Base-by-base conservation (phyloP, 2,113 vertebrate genomes). In the sheep (Ovis aries) region DNA sequence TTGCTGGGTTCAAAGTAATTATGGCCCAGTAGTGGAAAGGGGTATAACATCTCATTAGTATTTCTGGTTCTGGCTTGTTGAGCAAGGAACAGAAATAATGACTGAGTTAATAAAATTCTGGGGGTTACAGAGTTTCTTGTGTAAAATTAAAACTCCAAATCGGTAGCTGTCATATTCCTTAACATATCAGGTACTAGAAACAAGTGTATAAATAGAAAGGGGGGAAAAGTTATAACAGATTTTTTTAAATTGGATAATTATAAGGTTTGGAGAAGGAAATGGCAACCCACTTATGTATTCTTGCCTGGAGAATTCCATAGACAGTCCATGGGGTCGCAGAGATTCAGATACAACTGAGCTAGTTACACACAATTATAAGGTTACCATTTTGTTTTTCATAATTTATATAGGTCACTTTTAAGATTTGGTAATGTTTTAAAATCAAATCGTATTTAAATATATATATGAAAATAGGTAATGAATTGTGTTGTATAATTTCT, bases 11-110 rank as follows among this genome's bases (percentile, higher is more conserved):
- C 86, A 74, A 55, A 81, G 80, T 90, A 94, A 94, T 98, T 95
- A 88, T 10, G 52, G 96, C 27, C 83, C 86, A n/a, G 52, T n/a
- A 15, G 81, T 85, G 57, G 77, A 23, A 85, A 78, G 84, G 59
- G 67, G 50, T 89, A 40, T 71, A 92, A 55, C 89, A 13, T 80
- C 96, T 96, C 52, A 97, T 97, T 95, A 96, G 71, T 93, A 12
- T 71, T 91, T 93, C 52, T 83, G 83, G 52, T 71, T 80, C 50
- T 23, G 33, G 31, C 84, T 90, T 84, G 89, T 74, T 80, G 83
- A 93, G 60, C 40, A 27, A 84, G 91, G 50, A 92, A 15, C 23
- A 88, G 59, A 91, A 33, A 13, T 67, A 29, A 15, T 71, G 53
- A 81, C 57, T 53, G 31, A 55, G 67, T 95, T 93, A 80, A 77